Conservation (phyloP, 2,797 vertebrate species). For the Lophotriccus pileatus region DNA sequence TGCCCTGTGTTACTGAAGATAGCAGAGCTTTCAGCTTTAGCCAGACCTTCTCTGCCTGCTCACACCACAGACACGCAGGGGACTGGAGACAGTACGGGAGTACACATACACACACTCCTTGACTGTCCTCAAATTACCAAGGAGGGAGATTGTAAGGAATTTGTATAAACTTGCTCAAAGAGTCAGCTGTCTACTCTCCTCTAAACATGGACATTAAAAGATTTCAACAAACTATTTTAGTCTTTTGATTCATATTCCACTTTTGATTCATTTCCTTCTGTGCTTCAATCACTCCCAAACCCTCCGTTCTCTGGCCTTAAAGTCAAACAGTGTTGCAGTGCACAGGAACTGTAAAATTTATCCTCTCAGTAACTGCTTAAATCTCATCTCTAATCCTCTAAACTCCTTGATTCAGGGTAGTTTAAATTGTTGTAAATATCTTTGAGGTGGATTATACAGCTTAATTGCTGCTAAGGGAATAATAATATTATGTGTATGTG, state of each 20-base stretch:
- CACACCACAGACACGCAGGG: not conserved
- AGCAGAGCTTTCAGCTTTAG: not conserved
- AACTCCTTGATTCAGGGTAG: conserved; percentile 41
- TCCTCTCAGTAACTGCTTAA: conserved; percentile 47
- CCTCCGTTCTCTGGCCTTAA: not conserved
- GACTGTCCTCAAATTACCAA: not conserved
- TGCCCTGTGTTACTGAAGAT: not conserved
- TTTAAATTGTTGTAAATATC: conserved; percentile 64
- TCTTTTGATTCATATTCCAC: not conserved
- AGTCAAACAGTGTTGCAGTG: not conserved
- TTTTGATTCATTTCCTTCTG: not conserved
- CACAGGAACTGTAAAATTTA: conserved; percentile 13
- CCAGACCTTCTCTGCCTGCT: not conserved
- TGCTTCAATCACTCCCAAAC: not conserved
- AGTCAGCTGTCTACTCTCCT: not conserved
- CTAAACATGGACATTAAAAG: not conserved
- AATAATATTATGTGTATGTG: conserved; percentile 47
- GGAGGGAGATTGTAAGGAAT: not conserved
- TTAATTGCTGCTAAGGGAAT: conserved; percentile 62
- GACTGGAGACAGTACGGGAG: not conserved
- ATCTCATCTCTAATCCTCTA: conserved; percentile 59
- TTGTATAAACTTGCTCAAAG: not conserved
- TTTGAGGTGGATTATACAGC: conserved; percentile 52
- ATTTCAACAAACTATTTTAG: not conserved
- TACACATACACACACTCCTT: not conserved